Base-by-base conservation (phyloP, 2,888 invertebrate species). In the Sacculina carcini region DNA sequence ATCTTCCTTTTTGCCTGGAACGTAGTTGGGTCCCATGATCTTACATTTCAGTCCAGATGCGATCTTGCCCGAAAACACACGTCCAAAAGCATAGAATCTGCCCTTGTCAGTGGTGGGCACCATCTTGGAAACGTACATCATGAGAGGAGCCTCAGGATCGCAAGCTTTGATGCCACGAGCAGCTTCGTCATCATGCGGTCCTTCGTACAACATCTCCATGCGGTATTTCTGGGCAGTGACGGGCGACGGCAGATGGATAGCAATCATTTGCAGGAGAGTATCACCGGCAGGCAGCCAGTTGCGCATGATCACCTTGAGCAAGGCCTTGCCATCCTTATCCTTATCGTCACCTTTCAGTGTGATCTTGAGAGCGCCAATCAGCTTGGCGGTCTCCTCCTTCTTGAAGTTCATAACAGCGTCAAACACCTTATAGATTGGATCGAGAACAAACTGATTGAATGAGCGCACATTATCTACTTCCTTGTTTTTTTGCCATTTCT, bases 61-160 rank as follows among this genome's bases (percentile, higher is more conserved):
- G 9, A 83, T 74, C 68, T 81, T 87, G 62, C 98, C 98, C 59
- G 96, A 85, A 75, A 99, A 99, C 29, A 99, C 98, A 70, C 98
- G 92, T 49, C 98, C 98, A 67, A 99, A 99, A 55, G 98, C 98
- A 69, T 94, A 99, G 79, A 99, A 99, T 66, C 98, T 83, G 56
- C 98, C 98, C 73, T 99, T 99, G 69, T 99, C 98, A 14, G 89
- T 81, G 16, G 98, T 99, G 59, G 98, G 98, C 66, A 99, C 98
- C 98, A 99, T 99, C 72, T 99, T 99, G 48, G 92, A 92, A 59
- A 99, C 76, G 76, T 99, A 99, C 98, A 99, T 99, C 94, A 99
- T 98, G 53, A 99, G 75, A 16, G 94, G 96, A 40, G 83, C 98
- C 59, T 87, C 82, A 14, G 96, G 81, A 69, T 99, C 90, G 65